phyloP scores from a whole-genome alignment of 2,888 invertebrate genomes.

The Epiblema foenella region DNA sequence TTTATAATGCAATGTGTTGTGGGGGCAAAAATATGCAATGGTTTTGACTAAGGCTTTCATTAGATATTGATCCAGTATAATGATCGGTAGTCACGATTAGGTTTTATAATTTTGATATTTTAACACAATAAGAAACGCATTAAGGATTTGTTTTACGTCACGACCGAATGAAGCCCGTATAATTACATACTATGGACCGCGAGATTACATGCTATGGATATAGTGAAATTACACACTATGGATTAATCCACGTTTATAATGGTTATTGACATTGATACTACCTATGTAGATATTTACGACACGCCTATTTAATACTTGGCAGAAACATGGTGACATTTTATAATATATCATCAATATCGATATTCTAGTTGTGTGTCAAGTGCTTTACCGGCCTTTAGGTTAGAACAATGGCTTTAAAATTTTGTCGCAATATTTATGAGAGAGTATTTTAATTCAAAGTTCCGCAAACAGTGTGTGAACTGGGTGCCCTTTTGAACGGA shows the following conservation, averaged over 20 bases:
- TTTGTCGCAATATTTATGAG: background rate
- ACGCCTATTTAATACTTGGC: too few species aligned
- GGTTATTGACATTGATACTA: too few species aligned
- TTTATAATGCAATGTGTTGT: background rate
- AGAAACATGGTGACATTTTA: too few species aligned
- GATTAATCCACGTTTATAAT: too few species aligned
- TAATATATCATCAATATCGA: too few species aligned
- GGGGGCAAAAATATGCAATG: slow-evolving; percentile 13
- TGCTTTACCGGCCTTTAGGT: background rate
- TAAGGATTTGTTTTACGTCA: background rate
- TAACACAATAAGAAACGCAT: background rate
- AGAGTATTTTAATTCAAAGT: background rate
- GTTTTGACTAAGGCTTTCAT: slow-evolving; percentile 16
- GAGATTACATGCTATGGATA: too few species aligned
- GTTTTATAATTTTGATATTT: background rate
- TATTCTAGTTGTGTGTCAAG: background rate
- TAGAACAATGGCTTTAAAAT: background rate
- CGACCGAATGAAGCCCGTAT: too few species aligned
- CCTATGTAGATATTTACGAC: too few species aligned
- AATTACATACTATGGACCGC: too few species aligned
- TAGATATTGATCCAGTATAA: slow-evolving; percentile 28
- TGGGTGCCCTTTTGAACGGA: slow-evolving; percentile 4
- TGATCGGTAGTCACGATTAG: slow-evolving; percentile 15
- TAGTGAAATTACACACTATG: too few species aligned
- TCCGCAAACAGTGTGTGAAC: slow-evolving; percentile 19